Evolutionary conservation across 2,888 invertebrate species (phyloP).

Genomic region (Harmothoe impar): DNA sequence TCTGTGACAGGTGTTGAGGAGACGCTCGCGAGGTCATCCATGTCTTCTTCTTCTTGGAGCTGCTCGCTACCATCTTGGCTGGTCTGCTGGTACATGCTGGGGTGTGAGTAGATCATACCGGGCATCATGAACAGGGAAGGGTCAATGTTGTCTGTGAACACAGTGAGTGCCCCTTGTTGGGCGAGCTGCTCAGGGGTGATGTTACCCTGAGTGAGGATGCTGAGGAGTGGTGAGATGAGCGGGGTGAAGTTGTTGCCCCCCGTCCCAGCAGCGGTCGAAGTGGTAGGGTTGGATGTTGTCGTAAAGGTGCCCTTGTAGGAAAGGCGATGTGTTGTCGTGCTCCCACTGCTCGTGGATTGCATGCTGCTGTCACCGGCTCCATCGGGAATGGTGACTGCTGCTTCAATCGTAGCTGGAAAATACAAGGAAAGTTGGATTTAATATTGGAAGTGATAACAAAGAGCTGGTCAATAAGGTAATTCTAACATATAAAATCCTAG

Average conservation of each 20-base stretch:
- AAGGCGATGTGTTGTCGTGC: slow-evolving; percentile 79
- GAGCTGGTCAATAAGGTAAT: background rate
- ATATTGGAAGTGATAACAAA: background rate
- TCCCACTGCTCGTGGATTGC: slow-evolving; percentile 9
- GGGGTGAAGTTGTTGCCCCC: slow-evolving; percentile 66
- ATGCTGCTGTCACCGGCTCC: slow-evolving; percentile 62
- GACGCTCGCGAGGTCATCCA: slow-evolving; percentile 2
- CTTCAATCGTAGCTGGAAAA: slow-evolving; percentile 80
- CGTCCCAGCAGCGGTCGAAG: slow-evolving; percentile 79
- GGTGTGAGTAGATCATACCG: background rate
- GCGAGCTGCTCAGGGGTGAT: slow-evolving; percentile 67
- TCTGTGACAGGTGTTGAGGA: slow-evolving; percentile 48
- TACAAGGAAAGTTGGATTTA: background rate
- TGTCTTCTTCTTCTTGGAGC: background rate
- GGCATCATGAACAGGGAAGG: slow-evolving; percentile 19
- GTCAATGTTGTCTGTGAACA: slow-evolving; percentile 64
- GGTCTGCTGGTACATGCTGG: background rate
- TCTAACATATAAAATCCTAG: too few species aligned
- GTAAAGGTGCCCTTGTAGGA: slow-evolving; percentile 89
- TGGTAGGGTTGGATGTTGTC: slow-evolving; percentile 85
- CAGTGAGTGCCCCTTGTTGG: slow-evolving; percentile 64
- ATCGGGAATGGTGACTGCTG: slow-evolving; percentile 80
- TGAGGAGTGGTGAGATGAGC: slow-evolving; percentile 79
- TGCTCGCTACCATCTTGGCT: slow-evolving; percentile 37
- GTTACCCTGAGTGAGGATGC: slow-evolving; percentile 75